Conservation (phyloP, 2,797 vertebrate genomes). For the Pyrocephalus nanus region DNA sequence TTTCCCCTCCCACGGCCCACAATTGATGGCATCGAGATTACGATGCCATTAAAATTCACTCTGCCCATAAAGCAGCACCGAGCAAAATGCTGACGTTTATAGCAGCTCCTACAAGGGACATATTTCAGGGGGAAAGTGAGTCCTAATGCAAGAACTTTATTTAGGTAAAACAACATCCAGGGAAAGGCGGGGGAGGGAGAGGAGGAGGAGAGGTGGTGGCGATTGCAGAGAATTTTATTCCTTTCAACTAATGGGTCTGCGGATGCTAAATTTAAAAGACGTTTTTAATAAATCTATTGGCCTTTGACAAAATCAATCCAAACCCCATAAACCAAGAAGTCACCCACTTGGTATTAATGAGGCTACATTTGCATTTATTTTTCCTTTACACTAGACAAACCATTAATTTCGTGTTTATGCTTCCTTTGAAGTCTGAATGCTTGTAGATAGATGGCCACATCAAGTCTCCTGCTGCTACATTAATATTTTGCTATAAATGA, state of each 20-base stretch:
- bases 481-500: constrained; percentile 85
- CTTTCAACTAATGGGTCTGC: constrained; percentile 80
- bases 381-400: constrained; percentile 84
- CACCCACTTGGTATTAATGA: constrained; percentile 85
- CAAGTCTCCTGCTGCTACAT: constrained; percentile 84
- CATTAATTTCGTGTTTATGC: constrained; percentile 85
- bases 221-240: constrained; percentile 79
- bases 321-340: constrained; percentile 85
- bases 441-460: constrained; percentile 83
- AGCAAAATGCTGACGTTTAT: constrained; percentile 82
- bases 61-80: constrained; percentile 78
- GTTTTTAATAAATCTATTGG: constrained; percentile 85
- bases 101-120: constrained; percentile 81
- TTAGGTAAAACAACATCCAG: constrained; percentile 80
- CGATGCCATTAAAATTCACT: constrained; percentile 84
- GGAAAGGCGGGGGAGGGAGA: constrained; percentile 42
- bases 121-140: constrained; percentile 83
- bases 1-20: constrained; percentile 50
- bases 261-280: constrained; percentile 84
- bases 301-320: constrained; percentile 86
- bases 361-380: constrained; percentile 84
- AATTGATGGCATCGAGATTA: constrained; percentile 82
- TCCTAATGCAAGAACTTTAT: constrained; percentile 82
- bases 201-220: constrained; percentile 72
- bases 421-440: constrained; percentile 82